A percentile compares a stretch with the other conserved stretches of the same genome.
Evolutionary conservation across 2,797 vertebrate species (phyloP).

Genomic region (Sebastolobus altivelis): DNA sequence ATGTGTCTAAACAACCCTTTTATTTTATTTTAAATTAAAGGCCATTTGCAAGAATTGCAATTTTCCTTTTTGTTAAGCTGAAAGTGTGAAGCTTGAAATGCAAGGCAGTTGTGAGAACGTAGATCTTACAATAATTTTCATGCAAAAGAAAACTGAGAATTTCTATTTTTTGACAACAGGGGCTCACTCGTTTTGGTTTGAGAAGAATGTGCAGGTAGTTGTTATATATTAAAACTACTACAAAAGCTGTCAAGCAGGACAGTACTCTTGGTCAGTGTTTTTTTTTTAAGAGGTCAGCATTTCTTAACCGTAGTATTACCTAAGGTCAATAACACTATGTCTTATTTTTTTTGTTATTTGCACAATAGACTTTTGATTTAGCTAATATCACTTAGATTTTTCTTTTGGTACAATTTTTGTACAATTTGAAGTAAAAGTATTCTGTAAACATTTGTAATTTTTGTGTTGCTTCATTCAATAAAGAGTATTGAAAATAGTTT

Average conservation of each 20-base stretch:
- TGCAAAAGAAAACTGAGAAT: neutral
- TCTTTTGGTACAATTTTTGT: conserved; percentile 77
- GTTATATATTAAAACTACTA: conserved; percentile 18
- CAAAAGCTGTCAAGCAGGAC: conserved; percentile 22
- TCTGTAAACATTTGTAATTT: conserved; percentile 71
- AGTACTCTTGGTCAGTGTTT: conserved; percentile 8
- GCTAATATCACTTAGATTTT: conserved; percentile 45
- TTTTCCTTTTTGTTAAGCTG: conserved; percentile 18
- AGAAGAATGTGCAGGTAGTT: conserved; percentile 35
- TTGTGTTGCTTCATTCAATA: conserved; percentile 77
- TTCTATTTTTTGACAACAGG: conserved; percentile 25
- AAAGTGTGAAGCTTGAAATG: conserved; percentile 20
- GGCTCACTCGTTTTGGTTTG: conserved; percentile 27
- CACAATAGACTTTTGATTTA: conserved; percentile 66
- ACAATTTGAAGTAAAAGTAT: conserved; percentile 67
- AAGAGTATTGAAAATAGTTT: conserved; percentile 55
- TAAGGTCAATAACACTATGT: conserved; percentile 73
- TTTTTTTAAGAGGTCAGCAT: conserved; percentile 45
- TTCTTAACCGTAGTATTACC: conserved; percentile 56
- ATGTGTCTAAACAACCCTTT: conserved; percentile 1
- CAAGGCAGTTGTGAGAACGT: neutral
- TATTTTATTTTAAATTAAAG: conserved; percentile 9
- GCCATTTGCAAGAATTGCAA: conserved; percentile 6
- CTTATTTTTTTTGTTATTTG: conserved; percentile 75
- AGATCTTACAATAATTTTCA: conserved; percentile 12